These are phyloP conservation scores for Aphelocoma californica DNA, from an alignment of 2,797 vertebrate species.

Conservation along the genomic window DNA sequence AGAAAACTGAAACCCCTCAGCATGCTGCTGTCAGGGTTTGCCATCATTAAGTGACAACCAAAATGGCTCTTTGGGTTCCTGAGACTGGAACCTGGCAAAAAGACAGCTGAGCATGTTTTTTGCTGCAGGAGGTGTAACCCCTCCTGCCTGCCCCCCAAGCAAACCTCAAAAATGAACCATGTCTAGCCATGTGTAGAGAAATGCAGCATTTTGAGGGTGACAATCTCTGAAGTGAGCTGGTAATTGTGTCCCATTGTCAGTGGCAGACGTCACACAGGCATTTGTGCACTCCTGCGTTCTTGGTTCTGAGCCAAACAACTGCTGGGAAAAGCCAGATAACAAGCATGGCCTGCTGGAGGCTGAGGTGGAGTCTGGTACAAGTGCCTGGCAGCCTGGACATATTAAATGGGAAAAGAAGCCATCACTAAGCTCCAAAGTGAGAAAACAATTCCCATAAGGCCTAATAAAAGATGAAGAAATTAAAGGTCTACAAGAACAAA, in stretches of 20 bases:
- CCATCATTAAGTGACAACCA: neutral
- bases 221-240: neutral
- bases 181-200: neutral
- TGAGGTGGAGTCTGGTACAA: neutral
- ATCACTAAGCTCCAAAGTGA: constrained; percentile 19
- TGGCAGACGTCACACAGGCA: neutral
- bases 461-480: constrained; percentile 40
- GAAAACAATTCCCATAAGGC: constrained; percentile 13
- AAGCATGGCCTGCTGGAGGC: neutral
- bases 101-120: neutral
- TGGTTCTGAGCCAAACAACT: neutral
- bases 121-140: neutral
- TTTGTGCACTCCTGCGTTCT: neutral
- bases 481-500: constrained; percentile 21
- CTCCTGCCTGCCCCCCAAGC: neutral
- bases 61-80: neutral
- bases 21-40: neutral
- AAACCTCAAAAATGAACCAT: neutral
- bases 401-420: neutral
- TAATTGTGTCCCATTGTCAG: neutral
- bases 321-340: neutral
- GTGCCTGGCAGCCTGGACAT: neutral
- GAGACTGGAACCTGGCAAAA: neutral
- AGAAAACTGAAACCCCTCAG: neutral
- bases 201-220: neutral